Conservation (phyloP, 2,888 invertebrate species). For the Chaetogeoica ovagalla region DNA sequence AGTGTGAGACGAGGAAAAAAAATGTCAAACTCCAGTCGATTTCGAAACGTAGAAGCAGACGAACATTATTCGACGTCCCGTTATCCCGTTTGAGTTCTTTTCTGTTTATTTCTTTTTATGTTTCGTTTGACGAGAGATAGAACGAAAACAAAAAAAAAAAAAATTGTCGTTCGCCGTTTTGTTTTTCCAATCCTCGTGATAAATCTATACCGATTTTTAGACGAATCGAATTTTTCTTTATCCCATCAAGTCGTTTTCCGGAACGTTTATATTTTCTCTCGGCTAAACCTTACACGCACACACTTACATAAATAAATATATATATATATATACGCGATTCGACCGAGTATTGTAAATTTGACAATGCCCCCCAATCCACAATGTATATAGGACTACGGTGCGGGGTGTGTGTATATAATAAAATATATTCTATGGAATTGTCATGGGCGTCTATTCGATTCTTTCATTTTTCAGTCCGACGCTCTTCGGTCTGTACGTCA, state of each 20-base stretch:
- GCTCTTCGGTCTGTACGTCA: neutral
- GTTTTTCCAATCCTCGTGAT: conserved; percentile 13
- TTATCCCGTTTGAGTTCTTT: neutral
- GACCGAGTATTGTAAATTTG: neutral
- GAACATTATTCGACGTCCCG: no score
- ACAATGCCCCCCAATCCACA: neutral
- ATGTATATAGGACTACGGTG: no score
- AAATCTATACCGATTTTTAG: conserved; percentile 32
- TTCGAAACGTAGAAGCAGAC: no score
- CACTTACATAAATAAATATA: no score
- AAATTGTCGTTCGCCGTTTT: conserved; percentile 24
- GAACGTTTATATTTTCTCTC: neutral
- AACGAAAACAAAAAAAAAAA: conserved; percentile 24
- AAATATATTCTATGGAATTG: no score
- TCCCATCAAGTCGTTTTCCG: neutral
- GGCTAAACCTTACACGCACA: neutral
- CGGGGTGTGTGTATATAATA: no score
- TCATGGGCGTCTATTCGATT: neutral
- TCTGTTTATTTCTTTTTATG: no score
- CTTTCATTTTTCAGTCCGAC: neutral
- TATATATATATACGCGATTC: neutral
- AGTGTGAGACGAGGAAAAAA: no score
- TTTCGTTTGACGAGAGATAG: neutral
- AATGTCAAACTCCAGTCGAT: no score
- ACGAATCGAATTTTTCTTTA: conserved; percentile 15